These are phyloP conservation scores for Rhineura floridana DNA, from an alignment of 2,113 vertebrate genomes.

Conservation along the genomic window DNA sequence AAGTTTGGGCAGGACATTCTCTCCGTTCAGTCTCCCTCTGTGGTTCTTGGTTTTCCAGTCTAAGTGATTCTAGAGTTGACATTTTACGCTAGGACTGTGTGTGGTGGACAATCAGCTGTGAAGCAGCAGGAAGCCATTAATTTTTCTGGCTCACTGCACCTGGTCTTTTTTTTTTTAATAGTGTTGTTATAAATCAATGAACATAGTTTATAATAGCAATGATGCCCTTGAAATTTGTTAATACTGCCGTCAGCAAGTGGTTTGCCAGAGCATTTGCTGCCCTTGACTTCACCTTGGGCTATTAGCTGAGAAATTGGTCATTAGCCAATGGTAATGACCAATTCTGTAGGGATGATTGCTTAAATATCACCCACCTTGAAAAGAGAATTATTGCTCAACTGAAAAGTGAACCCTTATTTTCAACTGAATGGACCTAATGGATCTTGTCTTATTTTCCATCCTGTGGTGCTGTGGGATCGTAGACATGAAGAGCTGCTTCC, in stretches of 20 bases:
- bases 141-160: constrained; percentile 72
- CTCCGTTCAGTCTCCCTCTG: background rate
- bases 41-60: constrained; percentile 10
- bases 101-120: constrained; percentile 55
- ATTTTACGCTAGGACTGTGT: constrained; percentile 17
- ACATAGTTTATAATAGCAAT: constrained; percentile 79
- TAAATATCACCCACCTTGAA: constrained; percentile 83
- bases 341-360: constrained; percentile 84
- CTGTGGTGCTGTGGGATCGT: constrained; percentile 32
- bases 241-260: constrained; percentile 68
- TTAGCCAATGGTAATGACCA: constrained; percentile 84
- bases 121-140: constrained; percentile 68
- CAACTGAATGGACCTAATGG: constrained; percentile 79
- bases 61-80: constrained; percentile 15
- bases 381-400: constrained; percentile 83
- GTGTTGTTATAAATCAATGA: constrained; percentile 82
- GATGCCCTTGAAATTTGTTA: constrained; percentile 79
- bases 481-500: constrained; percentile 51
- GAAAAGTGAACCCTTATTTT: constrained; percentile 79
- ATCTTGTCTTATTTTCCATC: constrained; percentile 69
- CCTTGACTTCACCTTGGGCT: constrained; percentile 82
- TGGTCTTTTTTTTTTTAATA: constrained; percentile 72
- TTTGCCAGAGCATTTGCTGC: constrained; percentile 70
- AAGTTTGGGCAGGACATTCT: too few species aligned
- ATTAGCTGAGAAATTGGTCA: constrained; percentile 84